phyloP scores from a whole-genome alignment of 1,140 invertebrate species.

The Trachymyrmex cornetzi region DNA sequence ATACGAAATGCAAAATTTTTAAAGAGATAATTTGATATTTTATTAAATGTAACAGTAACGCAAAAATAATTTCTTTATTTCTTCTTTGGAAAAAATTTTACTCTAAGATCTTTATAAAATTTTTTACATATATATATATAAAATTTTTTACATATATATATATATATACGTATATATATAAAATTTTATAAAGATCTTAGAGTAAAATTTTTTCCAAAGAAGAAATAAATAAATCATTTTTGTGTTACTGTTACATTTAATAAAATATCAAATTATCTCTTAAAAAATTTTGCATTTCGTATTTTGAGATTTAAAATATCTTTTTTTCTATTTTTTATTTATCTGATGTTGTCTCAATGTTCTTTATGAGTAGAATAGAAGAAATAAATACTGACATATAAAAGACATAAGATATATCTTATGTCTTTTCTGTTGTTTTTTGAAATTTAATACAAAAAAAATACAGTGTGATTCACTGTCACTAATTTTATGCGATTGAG shows the following conservation, averaged over 20 bases:
- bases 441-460: constrained; percentile 38
- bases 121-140: background rate
- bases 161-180: too few relatives aligned
- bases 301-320: background rate
- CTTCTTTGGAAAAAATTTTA: background rate
- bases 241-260: background rate
- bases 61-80: background rate
- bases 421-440: background rate
- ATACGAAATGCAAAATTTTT: background rate
- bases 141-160: too few relatives aligned
- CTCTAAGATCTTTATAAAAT: constrained; percentile 17
- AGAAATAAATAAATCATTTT: background rate
- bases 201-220: background rate
- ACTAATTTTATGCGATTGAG: constrained; percentile 62
- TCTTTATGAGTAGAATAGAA: background rate
- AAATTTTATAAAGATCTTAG: constrained; percentile 15
- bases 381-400: background rate
- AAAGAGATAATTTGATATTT: background rate
- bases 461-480: background rate
- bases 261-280: background rate
- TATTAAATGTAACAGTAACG: constrained; percentile 1
- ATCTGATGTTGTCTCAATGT: background rate
- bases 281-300: background rate
- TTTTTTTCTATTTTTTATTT: constrained; percentile 10
- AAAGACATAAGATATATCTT: too few relatives aligned